Base-by-base conservation (phyloP, 2,888 invertebrate species). In the Sylvicola fuscatus region DNA sequence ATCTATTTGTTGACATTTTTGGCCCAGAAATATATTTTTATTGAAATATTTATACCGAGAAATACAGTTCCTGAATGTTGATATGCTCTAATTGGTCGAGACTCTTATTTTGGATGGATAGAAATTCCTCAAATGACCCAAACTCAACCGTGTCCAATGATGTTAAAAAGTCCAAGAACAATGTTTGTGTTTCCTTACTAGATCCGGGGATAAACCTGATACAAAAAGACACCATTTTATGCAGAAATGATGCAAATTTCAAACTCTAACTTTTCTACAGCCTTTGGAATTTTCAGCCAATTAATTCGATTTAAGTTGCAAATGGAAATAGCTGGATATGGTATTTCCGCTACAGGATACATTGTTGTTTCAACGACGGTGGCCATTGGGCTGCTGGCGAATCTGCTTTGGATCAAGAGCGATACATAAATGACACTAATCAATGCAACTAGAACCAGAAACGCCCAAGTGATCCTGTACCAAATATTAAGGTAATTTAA, bases 291-390 rank as follows among this genome's bases (percentile, higher is more conserved):
- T 31, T 45, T 50, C 17, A 39, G 40, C 56, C 55, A 57, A 38
- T 57, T 51, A 12, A 58, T 41, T 33, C 57, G 54, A 43, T 54
- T 52, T 16, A 48, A 43, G 29, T 50, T 48, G 37, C 57, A 57
- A 30, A 57, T 40, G 3, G 44, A 54, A 2, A 58, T 47, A 2
- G 57, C 54, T 5, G 57, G 57, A 40, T 53, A 57, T 1, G 45
- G 39, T 3, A 57, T 49, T 34, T 50, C 44, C 35, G 51, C 51
- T 0, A 57, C 50, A 0, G 58, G 54, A 43, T 46, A 54, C 35
- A 55, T 53, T 1, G 56, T 50, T 40, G 54, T 47, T 33, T 56
- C 53, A 17, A 57, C 52, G 2, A 56, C 54, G 0, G 56, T 57
- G 27, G 56, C 49, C 10, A 41, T 14, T 3, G 38, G 38, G 6